phyloP scores from a whole-genome alignment of 1,140 invertebrate species.

The Helicorthomorpha holstii region DNA sequence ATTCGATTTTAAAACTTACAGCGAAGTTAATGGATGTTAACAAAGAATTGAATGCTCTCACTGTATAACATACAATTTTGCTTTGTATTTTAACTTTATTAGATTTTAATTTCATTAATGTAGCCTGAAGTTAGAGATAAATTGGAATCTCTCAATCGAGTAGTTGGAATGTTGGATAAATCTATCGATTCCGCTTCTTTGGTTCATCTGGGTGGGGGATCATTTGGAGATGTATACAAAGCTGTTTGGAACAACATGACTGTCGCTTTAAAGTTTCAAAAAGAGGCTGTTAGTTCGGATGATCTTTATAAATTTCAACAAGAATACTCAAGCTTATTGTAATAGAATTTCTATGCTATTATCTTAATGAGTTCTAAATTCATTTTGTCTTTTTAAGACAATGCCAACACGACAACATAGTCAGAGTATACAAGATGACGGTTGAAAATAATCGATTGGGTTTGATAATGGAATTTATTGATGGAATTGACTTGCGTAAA shows the following conservation, averaged over 20 bases:
- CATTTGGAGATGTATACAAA: slow-evolving; percentile 8
- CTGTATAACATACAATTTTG: background rate
- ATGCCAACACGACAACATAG: slow-evolving; percentile 4
- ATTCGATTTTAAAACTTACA: slow-evolving; percentile 1
- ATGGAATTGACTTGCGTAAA: slow-evolving; percentile 2
- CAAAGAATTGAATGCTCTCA: background rate
- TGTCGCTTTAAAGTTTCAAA: slow-evolving; percentile 6
- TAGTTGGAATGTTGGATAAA: slow-evolving; percentile 3
- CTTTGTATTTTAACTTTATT: no score
- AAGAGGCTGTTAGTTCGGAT: slow-evolving; percentile 3
- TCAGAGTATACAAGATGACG: slow-evolving; percentile 9
- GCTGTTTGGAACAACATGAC: slow-evolving; percentile 5
- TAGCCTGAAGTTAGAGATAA: background rate
- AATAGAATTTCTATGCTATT: background rate
- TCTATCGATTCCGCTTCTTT: slow-evolving; percentile 6
- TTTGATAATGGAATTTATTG: slow-evolving; percentile 8
- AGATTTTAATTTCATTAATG: background rate
- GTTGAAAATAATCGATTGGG: slow-evolving; percentile 7
- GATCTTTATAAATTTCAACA: slow-evolving; percentile 7
- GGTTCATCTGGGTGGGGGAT: slow-evolving; percentile 5
- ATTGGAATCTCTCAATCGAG: slow-evolving; percentile 5
- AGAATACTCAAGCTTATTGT: slow-evolving; percentile 1
- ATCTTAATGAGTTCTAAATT: background rate
- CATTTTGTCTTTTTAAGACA: background rate
- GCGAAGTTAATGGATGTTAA: slow-evolving; percentile 5